These are phyloP conservation scores for Larimichthys crocea DNA, from an alignment of 2,113 vertebrate species.

Conservation along the genomic window DNA sequence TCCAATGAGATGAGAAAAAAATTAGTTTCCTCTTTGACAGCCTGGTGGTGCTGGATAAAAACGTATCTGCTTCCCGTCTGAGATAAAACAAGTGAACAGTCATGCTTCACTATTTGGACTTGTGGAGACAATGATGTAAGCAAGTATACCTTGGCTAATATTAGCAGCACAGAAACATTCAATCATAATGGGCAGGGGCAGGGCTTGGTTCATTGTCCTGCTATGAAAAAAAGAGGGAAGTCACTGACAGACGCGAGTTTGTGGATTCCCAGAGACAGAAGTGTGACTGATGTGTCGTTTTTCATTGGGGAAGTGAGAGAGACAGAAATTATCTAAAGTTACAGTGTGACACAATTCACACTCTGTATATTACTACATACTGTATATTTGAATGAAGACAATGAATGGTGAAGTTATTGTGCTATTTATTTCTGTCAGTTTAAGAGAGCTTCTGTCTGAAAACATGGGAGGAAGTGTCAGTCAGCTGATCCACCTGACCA, in stretches of 20 bases:
- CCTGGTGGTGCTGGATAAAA: conserved; percentile 19
- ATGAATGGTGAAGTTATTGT: neutral
- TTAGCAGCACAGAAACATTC: neutral
- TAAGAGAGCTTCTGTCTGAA: neutral
- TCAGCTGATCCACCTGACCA: conserved; percentile 15
- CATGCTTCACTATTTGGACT: neutral
- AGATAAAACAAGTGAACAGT: too few relatives aligned
- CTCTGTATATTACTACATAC: neutral
- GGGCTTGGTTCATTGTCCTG: conserved; percentile 23
- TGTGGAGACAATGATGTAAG: neutral
- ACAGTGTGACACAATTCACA: neutral
- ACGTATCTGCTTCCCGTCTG: conserved; percentile 9
- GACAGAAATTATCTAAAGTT: neutral
- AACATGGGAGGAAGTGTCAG: conserved; percentile 42
- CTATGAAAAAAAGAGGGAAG: conserved; percentile 40
- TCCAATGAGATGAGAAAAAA: neutral
- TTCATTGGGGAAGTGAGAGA: conserved; percentile 46
- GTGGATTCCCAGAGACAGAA: conserved; percentile 23
- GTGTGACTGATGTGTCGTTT: neutral
- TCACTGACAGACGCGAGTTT: conserved; percentile 8
- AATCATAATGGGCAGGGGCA: neutral
- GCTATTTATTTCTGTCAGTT: neutral
- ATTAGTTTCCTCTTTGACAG: conserved; percentile 7
- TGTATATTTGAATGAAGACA: neutral
- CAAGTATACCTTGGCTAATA: neutral